A percentile compares a stretch with the other conserved stretches of the same genome.
These are phyloP conservation scores for Dryobates pubescens DNA, from an alignment of 2,797 vertebrate genomes.

Conservation along the genomic window DNA sequence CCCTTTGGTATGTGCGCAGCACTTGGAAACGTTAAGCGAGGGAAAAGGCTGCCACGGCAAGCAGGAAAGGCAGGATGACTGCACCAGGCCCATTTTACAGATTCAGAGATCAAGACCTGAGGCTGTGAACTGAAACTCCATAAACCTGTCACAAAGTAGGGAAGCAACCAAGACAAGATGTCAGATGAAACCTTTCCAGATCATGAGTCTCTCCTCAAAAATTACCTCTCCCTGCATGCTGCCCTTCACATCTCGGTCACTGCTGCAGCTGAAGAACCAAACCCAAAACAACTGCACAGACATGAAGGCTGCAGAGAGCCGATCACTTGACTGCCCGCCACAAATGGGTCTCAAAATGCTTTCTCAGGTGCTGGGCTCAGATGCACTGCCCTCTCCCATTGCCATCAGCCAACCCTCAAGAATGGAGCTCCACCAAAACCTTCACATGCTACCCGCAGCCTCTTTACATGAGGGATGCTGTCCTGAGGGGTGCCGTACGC, in stretches of 20 bases:
- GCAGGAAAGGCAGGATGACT: background rate
- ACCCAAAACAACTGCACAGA: accelerated
- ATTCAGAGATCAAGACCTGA: background rate
- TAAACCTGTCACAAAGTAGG: background rate
- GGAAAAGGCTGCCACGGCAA: background rate
- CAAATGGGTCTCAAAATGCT: background rate
- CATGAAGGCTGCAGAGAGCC: background rate
- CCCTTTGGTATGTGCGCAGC: background rate
- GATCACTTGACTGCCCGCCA: background rate
- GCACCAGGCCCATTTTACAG: background rate
- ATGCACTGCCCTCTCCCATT: background rate
- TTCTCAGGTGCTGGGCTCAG: background rate
- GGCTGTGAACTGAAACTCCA: background rate
- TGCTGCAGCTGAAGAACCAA: background rate
- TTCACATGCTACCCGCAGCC: background rate
- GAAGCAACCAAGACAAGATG: background rate
- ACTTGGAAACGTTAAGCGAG: background rate
- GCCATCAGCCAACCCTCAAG: background rate
- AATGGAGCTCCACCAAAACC: background rate
- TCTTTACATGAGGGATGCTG: background rate
- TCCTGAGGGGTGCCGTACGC: background rate
- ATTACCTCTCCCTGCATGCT: accelerated
- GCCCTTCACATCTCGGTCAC: background rate
- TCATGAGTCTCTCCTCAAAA: background rate
- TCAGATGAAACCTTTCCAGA: background rate